These are phyloP conservation scores for Lasioglossum villosulum DNA, from an alignment of 2,888 invertebrate species.

Conservation along the genomic window DNA sequence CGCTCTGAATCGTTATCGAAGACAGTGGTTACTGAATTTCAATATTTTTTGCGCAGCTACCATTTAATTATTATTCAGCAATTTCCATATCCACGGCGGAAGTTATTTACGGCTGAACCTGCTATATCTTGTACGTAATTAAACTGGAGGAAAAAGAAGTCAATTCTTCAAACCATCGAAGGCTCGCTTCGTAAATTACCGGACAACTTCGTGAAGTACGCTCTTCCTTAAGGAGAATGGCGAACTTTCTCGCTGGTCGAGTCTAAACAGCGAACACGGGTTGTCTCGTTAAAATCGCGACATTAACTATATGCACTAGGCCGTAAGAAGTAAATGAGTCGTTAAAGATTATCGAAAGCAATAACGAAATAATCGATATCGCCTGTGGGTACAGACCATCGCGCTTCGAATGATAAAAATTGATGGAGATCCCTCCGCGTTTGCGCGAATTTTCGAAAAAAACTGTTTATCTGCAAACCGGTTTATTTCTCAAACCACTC, in stretches of 20 bases:
- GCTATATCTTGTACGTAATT: not conserved
- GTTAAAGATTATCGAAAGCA: slow-evolving; percentile 22
- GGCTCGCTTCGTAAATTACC: not conserved
- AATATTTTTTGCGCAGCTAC: not conserved
- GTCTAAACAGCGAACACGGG: slow-evolving; percentile 12
- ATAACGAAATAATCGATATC: slow-evolving; percentile 24
- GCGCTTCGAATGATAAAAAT: slow-evolving; percentile 1
- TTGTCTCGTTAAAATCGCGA: slow-evolving; percentile 14
- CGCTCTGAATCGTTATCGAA: not conserved
- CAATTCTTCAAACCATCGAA: not conserved
- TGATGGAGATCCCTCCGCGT: not conserved
- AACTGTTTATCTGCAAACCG: slow-evolving; percentile 23
- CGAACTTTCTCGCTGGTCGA: not conserved
- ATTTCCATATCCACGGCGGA: not conserved
- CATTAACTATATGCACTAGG: not conserved
- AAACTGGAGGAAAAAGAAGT: not conserved
- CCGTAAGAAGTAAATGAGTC: slow-evolving; percentile 6
- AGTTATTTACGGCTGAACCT: not conserved
- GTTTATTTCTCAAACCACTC: slow-evolving; percentile 6
- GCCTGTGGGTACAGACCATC: not conserved
- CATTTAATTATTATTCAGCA: not conserved
- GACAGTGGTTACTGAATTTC: not conserved
- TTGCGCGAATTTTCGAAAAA: slow-evolving; percentile 11
- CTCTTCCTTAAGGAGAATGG: slow-evolving; percentile 1
- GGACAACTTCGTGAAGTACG: not conserved